Evolutionary conservation across 2,888 invertebrate species (phyloP), one percentile per base, ranked within the genome.

Genomic region (Acleris cristana): DNA sequence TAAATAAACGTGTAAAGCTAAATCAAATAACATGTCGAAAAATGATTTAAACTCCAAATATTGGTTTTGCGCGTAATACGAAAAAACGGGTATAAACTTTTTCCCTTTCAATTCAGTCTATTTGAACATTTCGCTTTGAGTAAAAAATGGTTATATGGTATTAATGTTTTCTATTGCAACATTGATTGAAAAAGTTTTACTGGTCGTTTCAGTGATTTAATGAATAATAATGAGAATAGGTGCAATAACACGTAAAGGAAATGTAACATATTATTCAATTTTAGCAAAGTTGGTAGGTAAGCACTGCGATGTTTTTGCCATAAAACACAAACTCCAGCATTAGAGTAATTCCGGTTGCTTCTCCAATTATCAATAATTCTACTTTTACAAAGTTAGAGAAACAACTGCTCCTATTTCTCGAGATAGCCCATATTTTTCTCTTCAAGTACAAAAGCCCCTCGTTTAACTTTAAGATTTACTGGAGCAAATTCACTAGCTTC

Each of bases 401-500:
- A 57, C 56, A 23, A n/a, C 51, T 21, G 56, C 5, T 30, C 44
- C 49, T 61, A 55, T 55, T 60, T 49, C 40, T 49, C 21, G 16
- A 23, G 23, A 54, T 51, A 19, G 40, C 23, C 52, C 56, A 61
- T 67, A 62, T 52, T 58, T 53, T 63, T 62, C 53, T 19, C 18
- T 62, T 49, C 48, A 62, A 65, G 34, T 54, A 54, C 75, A 74
- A 79, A 75, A 75, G 76, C 79, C 72, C 77, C 73, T 74, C 73
- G 75, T 77, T 81, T 80, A 78, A 75, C 73, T 76, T 70, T 74
- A 70, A 81, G 79, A 86, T 84, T 83, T 83, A 85, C 76, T 80
- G 75, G 74, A 76, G 75, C 77, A 72, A 70, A 74, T 71, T 73
- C 71, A 70, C 64, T 69, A 64, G 45, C 48, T 34, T 49, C 54